Evolutionary conservation across 1,140 invertebrate species (phyloP), one percentile per base, ranked within the genome.

Genomic region (Calosoma granatense): DNA sequence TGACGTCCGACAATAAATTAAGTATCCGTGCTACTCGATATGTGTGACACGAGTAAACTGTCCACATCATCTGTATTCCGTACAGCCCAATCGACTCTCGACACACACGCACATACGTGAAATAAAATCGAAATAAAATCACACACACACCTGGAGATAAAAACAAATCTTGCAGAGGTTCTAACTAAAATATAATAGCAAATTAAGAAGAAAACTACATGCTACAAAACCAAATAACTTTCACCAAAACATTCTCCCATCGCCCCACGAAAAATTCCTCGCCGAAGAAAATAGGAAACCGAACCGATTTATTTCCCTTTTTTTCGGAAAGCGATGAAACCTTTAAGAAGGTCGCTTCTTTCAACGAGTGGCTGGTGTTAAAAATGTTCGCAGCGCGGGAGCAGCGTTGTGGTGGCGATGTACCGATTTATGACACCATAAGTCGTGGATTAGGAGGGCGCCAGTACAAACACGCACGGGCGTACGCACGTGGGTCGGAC

Each of bases 381-480:
- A 47, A 47, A 47, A 47, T 47, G 41, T 47, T 17, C 41, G 17
- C 41, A 9, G 15, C 41, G 9, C n/a, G n/a, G n/a, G n/a, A n/a
- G n/a, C n/a, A n/a, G n/a, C n/a, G n/a, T n/a, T n/a, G n/a, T n/a
- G n/a, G n/a, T 6, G 17, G 15, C 41, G 41, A 47, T 47, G 17
- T 47, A 47, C 41, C 17, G 41, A 47, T 47, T 47, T 47, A 47
- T 47, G 41, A 47, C 17, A 47, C 17, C 41, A 17, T 47, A 47
- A 47, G 41, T 47, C 17, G 41, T 3, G 41, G 41, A 47, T 47
- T 47, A 47, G 9, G 41, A 47, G 6, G n/a, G n/a, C 26, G 26
- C 26, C 6, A 9, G 41, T 47, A 17, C 41, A 17, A 17, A 17
- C 17, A 12, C 41, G 26, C 17, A 4, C 3, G 41, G 3, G 41